Evolutionary conservation across 2,113 vertebrate species (phyloP).

Genomic region (Hippopotamus amphibius): DNA sequence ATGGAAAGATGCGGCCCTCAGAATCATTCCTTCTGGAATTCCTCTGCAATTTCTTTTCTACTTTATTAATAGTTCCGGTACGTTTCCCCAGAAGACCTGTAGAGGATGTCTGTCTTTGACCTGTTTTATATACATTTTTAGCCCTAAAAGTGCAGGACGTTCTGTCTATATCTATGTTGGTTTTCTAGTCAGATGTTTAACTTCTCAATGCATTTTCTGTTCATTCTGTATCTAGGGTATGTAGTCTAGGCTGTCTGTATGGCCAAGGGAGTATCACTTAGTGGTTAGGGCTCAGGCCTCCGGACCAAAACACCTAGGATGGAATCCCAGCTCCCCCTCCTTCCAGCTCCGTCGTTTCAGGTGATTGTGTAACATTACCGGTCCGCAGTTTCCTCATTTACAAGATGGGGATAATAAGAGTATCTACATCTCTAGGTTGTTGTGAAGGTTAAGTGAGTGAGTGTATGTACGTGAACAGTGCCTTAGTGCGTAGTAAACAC

Average conservation of each 20-base stretch:
- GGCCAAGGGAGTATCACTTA: neutral
- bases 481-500: neutral
- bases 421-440: neutral
- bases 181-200: neutral
- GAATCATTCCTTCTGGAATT: constrained; percentile 96
- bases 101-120: neutral
- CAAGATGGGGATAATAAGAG: neutral
- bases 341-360: neutral
- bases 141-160: neutral
- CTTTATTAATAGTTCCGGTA: constrained; percentile 95
- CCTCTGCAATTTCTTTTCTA: constrained; percentile 96
- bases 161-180: neutral
- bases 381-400: neutral
- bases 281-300: neutral
- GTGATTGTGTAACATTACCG: too few relatives aligned
- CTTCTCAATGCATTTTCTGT: neutral
- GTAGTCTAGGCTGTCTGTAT: fast-evolving
- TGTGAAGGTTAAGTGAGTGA: neutral
- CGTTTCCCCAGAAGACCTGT: constrained; percentile 44
- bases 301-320: neutral
- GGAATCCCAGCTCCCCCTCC: too few relatives aligned
- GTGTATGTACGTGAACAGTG: fast-evolving
- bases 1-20: constrained; percentile 95
- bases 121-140: neutral
- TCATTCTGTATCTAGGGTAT: neutral